These are phyloP conservation scores for Quiscalus mexicanus DNA, from an alignment of 2,113 vertebrate species.

Conservation along the genomic window DNA sequence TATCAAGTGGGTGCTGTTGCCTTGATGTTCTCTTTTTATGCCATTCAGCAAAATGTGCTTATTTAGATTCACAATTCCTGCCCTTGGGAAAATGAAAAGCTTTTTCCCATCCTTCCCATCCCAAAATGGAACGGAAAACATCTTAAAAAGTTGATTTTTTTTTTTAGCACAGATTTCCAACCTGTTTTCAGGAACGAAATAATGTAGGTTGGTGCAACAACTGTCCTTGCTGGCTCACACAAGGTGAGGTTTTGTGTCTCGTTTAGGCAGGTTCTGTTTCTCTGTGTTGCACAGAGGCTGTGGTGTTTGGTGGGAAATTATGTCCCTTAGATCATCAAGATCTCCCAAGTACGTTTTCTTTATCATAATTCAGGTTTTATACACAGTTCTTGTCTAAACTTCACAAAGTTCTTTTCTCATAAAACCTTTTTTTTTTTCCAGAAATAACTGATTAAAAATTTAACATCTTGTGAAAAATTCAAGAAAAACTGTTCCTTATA, in stretches of 20 bases:
- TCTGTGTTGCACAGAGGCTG: neutral
- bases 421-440: accelerated
- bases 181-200: neutral
- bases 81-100: neutral
- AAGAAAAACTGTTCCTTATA: neutral
- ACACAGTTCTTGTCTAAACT: neutral
- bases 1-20: neutral
- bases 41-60: neutral
- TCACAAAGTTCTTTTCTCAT: neutral
- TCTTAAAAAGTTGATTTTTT: neutral
- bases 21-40: neutral
- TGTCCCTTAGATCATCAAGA: neutral
- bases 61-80: neutral
- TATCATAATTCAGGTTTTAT: neutral
- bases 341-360: neutral
- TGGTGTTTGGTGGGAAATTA: neutral
- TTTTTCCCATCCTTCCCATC: neutral
- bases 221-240: accelerated
- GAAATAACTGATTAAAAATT: conserved; percentile 23
- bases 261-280: neutral
- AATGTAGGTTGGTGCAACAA: neutral
- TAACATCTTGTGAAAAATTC: conserved; percentile 32
- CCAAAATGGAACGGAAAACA: neutral
- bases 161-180: neutral
- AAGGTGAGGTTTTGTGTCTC: neutral